Base-by-base conservation (phyloP, 2,113 vertebrate species). In the Gobiocypris rarus region DNA sequence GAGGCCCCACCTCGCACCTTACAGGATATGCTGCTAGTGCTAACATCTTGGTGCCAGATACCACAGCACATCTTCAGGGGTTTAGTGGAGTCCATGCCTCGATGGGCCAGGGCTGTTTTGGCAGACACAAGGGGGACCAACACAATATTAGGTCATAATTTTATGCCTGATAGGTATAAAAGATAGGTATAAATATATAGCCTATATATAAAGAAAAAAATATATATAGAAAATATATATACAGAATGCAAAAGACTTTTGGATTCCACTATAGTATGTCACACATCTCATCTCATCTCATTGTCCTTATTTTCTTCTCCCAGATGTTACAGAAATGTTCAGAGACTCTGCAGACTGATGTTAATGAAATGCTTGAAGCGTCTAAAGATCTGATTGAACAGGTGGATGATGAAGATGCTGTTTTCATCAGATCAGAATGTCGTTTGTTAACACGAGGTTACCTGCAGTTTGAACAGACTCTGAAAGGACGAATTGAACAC, bases 301-400 rank as follows among this genome's bases (percentile, higher is more conserved):
- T 26, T 70, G 28, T 28, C 4, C 24, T 74, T 50, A 24, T 70
- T 58, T 77, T 26, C 38, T 11, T 34, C 9, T 74, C 14, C 45
- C 90, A 99, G 97, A 91, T 88, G 58, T 90, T 97, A 71, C 91
- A 93, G 63, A 77, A 80, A 2, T 90, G 87, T 19, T 90, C 94
- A 0, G 91, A 91, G 26, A 82, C 87, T 75, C 70, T 95, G 1
- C 90, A 92, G 88, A 91, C 87, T 9, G 92, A 90, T 84, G 83
- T 92, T 87, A 85, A 93, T 31, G 89, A 88, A 83, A 90, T 94
- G 87, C 91, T 94, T 34, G 69, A 93, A 43, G 82, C 93, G 83
- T 93, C 94, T 73, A 94, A 95, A 28, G 87, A 59, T 71, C 88
- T 97, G 82, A 88, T 82, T 0, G 81, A 89, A 13, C 91, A 92